Percentiles rank a stretch among this genome's conserved stretches.
These are phyloP conservation scores for Phymastichus coffea DNA, from an alignment of 1,140 invertebrate genomes.

Conservation along the genomic window DNA sequence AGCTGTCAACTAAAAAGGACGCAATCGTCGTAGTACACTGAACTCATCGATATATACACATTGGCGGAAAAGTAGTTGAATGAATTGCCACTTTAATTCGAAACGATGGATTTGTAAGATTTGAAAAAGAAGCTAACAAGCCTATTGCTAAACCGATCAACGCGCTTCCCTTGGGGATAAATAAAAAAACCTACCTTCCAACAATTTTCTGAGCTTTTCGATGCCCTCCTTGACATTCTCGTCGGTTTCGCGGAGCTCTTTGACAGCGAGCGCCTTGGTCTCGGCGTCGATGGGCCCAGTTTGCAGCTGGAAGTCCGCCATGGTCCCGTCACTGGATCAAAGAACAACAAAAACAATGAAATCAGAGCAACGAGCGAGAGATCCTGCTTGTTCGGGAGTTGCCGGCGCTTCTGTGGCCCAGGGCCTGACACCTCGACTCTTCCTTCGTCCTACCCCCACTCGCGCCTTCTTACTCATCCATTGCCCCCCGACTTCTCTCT, in stretches of 20 bases:
- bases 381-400: conserved; percentile 9
- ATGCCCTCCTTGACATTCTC: conserved; percentile 64
- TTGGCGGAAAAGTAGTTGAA: too few relatives aligned
- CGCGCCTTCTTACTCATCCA: background rate
- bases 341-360: background rate
- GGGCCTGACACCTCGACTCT: conserved; percentile 1
- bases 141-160: too few relatives aligned
- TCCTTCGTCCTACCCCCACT: conserved; percentile 21
- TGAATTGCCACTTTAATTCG: too few relatives aligned
- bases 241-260: conserved; percentile 68
- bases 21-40: too few relatives aligned
- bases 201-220: conserved; percentile 60
- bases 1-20: too few relatives aligned
- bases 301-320: conserved; percentile 31
- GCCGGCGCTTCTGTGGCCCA: conserved; percentile 11
- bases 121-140: too few relatives aligned
- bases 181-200: conserved; percentile 55
- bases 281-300: conserved; percentile 39
- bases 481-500: background rate
- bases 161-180: background rate
- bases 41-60: too few relatives aligned
- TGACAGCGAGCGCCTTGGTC: conserved; percentile 59
- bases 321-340: background rate
- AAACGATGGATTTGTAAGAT: too few relatives aligned
- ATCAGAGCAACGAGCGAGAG: background rate